Conservation (phyloP, 2,113 vertebrate species). For the Haemorhous mexicanus region DNA sequence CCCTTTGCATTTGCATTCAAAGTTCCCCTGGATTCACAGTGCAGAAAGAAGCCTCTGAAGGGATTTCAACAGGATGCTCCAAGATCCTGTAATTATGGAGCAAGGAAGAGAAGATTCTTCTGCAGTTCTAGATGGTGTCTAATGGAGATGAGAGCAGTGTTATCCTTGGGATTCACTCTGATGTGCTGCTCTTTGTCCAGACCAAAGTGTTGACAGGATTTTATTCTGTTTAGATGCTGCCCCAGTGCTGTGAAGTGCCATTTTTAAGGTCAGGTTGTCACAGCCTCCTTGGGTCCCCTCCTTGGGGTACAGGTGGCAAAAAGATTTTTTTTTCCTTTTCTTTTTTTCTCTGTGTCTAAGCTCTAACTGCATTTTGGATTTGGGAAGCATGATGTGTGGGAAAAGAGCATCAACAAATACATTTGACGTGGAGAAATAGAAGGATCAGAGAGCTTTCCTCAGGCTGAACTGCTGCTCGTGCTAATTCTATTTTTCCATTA, state of each 20-base stretch:
- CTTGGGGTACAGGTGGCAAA: no score
- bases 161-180: background rate
- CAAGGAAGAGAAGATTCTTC: background rate
- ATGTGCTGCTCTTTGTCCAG: background rate
- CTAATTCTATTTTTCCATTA: background rate
- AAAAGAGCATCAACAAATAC: background rate
- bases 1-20: background rate
- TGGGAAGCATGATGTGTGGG: background rate
- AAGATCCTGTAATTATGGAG: background rate
- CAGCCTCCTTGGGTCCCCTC: background rate
- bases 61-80: background rate
- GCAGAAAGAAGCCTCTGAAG: background rate
- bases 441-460: background rate
- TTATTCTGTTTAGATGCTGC: background rate
- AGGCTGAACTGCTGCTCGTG: background rate
- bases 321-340: background rate
- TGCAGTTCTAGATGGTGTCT: background rate
- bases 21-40: background rate
- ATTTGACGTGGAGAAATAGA: background rate
- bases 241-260: background rate
- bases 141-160: background rate
- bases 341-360: background rate
- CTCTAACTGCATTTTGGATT: background rate
- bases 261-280: background rate
- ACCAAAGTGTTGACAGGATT: background rate